Evolutionary conservation across 2,888 invertebrate genomes (phyloP).

Genomic region (Allolobophora icterica): DNA sequence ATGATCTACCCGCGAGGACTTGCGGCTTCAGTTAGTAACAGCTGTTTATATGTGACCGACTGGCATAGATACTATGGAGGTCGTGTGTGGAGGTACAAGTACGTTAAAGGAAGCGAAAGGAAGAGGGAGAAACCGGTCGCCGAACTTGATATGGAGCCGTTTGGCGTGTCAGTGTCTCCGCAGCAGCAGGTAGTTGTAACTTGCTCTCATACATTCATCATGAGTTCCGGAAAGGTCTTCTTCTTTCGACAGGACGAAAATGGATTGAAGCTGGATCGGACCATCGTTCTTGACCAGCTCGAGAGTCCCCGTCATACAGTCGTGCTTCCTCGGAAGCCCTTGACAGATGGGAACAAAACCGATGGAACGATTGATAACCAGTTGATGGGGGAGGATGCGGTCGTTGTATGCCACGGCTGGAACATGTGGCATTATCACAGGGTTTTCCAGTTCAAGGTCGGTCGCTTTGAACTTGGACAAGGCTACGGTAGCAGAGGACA

Average conservation of each 20-base stretch:
- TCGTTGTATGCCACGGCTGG: slow-evolving; percentile 12
- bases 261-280: background rate
- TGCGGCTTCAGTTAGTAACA: background rate
- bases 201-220: background rate
- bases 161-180: background rate
- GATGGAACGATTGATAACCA: background rate
- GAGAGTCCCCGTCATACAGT: background rate
- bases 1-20: slow-evolving; percentile 7
- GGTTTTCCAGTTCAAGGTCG: background rate
- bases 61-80: slow-evolving; percentile 21
- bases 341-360: background rate
- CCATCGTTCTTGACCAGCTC: background rate
- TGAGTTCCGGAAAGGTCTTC: slow-evolving; percentile 2
- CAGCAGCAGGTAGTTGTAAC: background rate
- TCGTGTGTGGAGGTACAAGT: slow-evolving; percentile 21
- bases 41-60: background rate
- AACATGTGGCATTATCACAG: background rate
- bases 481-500: background rate
- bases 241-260: background rate
- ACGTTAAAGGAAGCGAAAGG: background rate
- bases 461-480: background rate
- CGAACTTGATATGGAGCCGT: slow-evolving; percentile 18
- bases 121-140: background rate
- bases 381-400: background rate
- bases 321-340: background rate